Base-by-base conservation (phyloP, 2,113 vertebrate species). In the Fukomys damarensis region DNA sequence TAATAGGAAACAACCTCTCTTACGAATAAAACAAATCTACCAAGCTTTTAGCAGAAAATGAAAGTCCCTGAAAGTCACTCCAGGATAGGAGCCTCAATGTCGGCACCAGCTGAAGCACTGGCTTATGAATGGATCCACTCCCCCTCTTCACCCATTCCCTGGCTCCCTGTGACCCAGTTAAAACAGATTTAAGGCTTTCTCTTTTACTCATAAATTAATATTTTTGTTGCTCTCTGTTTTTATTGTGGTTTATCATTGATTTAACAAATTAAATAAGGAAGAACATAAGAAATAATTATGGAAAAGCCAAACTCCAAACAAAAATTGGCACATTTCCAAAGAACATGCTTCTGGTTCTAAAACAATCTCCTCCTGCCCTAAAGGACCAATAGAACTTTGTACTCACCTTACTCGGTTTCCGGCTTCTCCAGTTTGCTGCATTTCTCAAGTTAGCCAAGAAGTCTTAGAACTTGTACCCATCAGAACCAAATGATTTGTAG, bases 311-410 rank as follows among this genome's bases (percentile, higher is more conserved):
- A 93, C 30, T 81, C 11, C n/a, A 91, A 92, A 96, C 41, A 86
- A 92, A 96, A 95, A 74, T 17, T 92, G 93, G 89, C 76, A n/a
- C 19, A 63, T 84, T 97, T 89, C 96, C 76, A 95, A 97, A 93
- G 74, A n/a, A 96, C 12, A 32, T 86, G 89, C 92, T 97, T 97
- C 92, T 93, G 83, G 82, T 93, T 52, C 91, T 96, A 95, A 94
- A 97, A 97, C 95, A 97, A 94, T 49, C 35, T 91, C 49, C 35
- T 80, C 54, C 58, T 87, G 4, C 56, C 61, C 86, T 89, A 74
- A 86, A 76, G 61, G 43, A 74, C 32, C 1, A 20, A 56, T n/a
- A 92, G 74, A 82, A 56, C n/a, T 86, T 93, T 54, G 72, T 28
- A 52, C 70, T 86, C 58, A 96, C 95, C 81, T 92, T 88, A 52